Conservation (phyloP, 1,140 invertebrate species). For the Pseudomyrmex dendroicus region DNA sequence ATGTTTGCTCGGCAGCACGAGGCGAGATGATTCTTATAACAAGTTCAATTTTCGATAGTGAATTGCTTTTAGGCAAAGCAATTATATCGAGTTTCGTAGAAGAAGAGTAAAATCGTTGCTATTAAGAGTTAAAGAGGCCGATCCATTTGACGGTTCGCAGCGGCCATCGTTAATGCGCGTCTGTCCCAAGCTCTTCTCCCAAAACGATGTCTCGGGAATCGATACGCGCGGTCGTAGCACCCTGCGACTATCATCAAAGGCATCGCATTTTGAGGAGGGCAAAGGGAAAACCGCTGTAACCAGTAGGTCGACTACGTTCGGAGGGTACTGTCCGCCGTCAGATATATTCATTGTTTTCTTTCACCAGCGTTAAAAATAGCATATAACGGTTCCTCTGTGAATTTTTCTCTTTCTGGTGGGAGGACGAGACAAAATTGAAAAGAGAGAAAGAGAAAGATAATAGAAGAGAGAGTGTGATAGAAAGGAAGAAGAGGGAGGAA, state of each 20-base stretch:
- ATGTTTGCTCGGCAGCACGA: neutral
- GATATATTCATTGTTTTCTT: slow-evolving; percentile 67
- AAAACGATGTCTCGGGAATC: slow-evolving; percentile 52
- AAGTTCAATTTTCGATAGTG: neutral
- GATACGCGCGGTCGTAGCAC: slow-evolving; percentile 44
- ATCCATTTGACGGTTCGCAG: neutral
- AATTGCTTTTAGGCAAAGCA: slow-evolving; percentile 15
- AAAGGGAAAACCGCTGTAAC: slow-evolving; percentile 34
- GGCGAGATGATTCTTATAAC: neutral
- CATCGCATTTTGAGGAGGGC: slow-evolving; percentile 28
- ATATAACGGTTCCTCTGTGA: slow-evolving; percentile 21
- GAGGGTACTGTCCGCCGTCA: neutral
- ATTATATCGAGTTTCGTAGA: slow-evolving; percentile 25
- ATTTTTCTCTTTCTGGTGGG: slow-evolving; percentile 73
- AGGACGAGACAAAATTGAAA: slow-evolving; percentile 13
- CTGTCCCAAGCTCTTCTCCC: slow-evolving; percentile 20
- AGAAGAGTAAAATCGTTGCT: neutral
- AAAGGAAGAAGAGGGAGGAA: neutral
- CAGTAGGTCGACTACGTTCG: neutral
- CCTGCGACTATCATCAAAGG: slow-evolving; percentile 35
- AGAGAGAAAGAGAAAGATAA: neutral
- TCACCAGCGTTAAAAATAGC: slow-evolving; percentile 70
- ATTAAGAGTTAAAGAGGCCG: slow-evolving; percentile 14
- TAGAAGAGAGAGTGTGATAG: neutral
- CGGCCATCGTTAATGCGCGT: slow-evolving; percentile 41